Evolutionary conservation across 2,113 vertebrate genomes (phyloP), one percentile per base, ranked within the genome.

Genomic region (Centropus unirufus): DNA sequence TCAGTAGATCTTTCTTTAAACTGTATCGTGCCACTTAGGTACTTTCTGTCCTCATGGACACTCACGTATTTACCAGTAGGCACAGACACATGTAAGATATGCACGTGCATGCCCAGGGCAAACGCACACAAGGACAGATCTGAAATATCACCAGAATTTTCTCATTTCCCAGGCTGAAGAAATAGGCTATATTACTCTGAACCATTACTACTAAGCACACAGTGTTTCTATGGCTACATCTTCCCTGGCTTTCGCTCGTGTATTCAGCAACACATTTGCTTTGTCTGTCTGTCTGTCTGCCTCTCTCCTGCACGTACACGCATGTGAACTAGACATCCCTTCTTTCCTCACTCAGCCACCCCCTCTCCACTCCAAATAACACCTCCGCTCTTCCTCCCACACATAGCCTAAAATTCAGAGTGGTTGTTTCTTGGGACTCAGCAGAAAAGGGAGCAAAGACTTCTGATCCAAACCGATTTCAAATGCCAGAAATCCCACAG

Each of bases 211-310:
- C 27, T 3, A 26, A 90, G 82, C 85, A 44, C 78, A 12, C 77
- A 62, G 77, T 82, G 95, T 93, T 94, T 96, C 96, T 95, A 97
- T 89, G 91, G 92, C 92, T 89, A 89, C 90, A 72, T 91, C 58
- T 91, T 83, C 47, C 52, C 70, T 11, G 4, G 40, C n/a, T 93
- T 85, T 61, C 80, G 17, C 76, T 88, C 72, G 21, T 61, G 75
- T 44, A 36, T 22, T 67, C 91, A 87, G 88, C 79, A 67, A 14
- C 90, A 55, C 58, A 2, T n/a, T 46, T 4, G 2, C 69, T 72
- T 62, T 95, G 76, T 83, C 86, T 62, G 90, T 70, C 90, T 88
- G 77, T 91, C 93, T 86, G 87, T 14, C 64, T 87, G 42, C 29
- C 57, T 70, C 34, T 83, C 63, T 23, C 70, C 80, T 14, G 0